These are phyloP conservation scores for Stictocephala bisonia DNA, from an alignment of 2,888 invertebrate species.

Conservation along the genomic window DNA sequence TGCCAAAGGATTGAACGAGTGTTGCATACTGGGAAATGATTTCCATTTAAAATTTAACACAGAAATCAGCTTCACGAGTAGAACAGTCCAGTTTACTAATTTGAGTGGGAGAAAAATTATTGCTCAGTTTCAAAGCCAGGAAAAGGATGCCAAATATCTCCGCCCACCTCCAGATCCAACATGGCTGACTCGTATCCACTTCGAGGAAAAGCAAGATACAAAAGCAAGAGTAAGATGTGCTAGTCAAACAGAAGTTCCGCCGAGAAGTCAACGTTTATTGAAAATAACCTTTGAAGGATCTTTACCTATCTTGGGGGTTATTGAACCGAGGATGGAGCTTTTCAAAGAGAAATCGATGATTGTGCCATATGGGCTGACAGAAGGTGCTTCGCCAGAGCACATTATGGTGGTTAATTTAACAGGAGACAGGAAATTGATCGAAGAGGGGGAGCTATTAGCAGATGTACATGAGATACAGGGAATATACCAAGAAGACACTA, in stretches of 20 bases:
- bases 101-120: not conserved
- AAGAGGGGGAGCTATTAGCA: not conserved
- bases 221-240: not conserved
- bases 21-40: not conserved
- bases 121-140: not conserved
- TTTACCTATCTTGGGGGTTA: not conserved
- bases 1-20: not conserved
- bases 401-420: not conserved
- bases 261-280: not conserved
- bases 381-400: not conserved
- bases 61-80: not conserved
- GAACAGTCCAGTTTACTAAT: not conserved
- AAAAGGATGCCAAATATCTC: not conserved
- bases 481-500: not conserved
- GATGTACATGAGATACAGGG: not conserved
- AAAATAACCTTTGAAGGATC: not conserved
- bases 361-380: not conserved
- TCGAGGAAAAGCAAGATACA: not conserved
- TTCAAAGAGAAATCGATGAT: not conserved
- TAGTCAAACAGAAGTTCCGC: not conserved
- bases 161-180: not conserved
- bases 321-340: not conserved
- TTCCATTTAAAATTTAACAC: slow-evolving; percentile 15
- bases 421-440: not conserved
- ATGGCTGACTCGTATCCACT: not conserved